Evolutionary conservation across 2,113 vertebrate genomes (phyloP), one percentile per base, ranked within the genome.

Genomic region (Gambusia holbrooki): DNA sequence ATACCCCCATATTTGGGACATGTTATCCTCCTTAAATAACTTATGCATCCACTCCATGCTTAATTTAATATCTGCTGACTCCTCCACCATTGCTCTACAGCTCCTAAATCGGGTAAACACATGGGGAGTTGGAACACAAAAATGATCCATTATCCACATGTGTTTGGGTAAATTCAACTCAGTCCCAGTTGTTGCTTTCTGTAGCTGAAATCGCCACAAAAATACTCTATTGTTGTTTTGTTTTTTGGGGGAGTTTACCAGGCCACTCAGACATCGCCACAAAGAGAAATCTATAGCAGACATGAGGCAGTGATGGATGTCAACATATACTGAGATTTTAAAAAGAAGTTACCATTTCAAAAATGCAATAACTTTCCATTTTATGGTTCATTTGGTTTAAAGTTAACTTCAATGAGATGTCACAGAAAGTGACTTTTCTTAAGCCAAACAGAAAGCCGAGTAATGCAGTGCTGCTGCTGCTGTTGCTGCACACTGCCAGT

Each of bases 111-210:
- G 77, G 22, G 17, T 83, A 90, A 83, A 87, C 25, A 61, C 81
- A 88, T 81, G 73, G 32, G 71, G 88, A 84, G 66, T n/a, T 82
- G 71, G 78, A 82, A 89, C 88, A 81, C 10, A n/a, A 85, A 90
- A 92, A 84, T 78, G 80, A 93, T 92, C 88, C 88, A 90, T 92
- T 91, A 92, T 92, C 88, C 80, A 92, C 86, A 88, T 91, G 91
- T 81, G 88, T 87, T 72, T 87, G 87, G 82, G 72, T 80, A 86
- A 71, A 82, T 74, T 70, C 81, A 91, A 76, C 83, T 69, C 70
- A 60, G 74, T 79, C 71, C 71, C 87, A 90, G 90, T 88, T 92
- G 86, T 81, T 90, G 79, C 79, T 69, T 48, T 78, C 78, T 69
- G 77, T 72, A 54, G 71, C 83, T 81, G 74, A 70, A 35, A 87